These are phyloP conservation scores for Arrhopalites spinosus DNA, from an alignment of 2,888 invertebrate genomes.

Conservation along the genomic window DNA sequence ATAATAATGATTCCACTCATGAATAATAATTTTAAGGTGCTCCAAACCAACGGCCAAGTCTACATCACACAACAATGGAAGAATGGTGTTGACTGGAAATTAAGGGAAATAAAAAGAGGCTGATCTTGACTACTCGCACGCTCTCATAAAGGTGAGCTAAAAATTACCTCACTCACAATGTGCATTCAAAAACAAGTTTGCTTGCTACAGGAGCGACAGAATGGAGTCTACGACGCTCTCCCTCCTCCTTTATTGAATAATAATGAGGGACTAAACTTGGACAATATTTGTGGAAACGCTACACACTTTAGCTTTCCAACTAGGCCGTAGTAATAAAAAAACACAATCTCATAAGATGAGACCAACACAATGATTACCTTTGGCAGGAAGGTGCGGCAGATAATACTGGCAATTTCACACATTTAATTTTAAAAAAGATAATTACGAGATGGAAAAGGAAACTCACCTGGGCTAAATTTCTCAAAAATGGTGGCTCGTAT, in stretches of 20 bases:
- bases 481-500: slow-evolving; percentile 49
- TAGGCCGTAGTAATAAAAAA: background rate
- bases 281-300: background rate
- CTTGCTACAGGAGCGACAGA: background rate
- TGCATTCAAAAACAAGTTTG: background rate
- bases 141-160: background rate
- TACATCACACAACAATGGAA: background rate
- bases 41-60: background rate
- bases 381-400: slow-evolving; percentile 54
- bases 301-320: too few relatives aligned
- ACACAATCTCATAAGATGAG: background rate
- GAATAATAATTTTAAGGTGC: slow-evolving; percentile 8
- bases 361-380: slow-evolving; percentile 43
- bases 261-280: background rate
- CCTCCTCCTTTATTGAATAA: background rate
- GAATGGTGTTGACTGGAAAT: too few relatives aligned
- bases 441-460: too few relatives aligned
- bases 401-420: too few relatives aligned
- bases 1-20: background rate
- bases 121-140: too few relatives aligned
- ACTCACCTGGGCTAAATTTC: too few relatives aligned
- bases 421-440: too few relatives aligned
- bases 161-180: background rate
- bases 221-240: background rate
- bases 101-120: too few relatives aligned